Conservation (phyloP, 2,113 vertebrate species). For the Odocoileus virginianus region DNA sequence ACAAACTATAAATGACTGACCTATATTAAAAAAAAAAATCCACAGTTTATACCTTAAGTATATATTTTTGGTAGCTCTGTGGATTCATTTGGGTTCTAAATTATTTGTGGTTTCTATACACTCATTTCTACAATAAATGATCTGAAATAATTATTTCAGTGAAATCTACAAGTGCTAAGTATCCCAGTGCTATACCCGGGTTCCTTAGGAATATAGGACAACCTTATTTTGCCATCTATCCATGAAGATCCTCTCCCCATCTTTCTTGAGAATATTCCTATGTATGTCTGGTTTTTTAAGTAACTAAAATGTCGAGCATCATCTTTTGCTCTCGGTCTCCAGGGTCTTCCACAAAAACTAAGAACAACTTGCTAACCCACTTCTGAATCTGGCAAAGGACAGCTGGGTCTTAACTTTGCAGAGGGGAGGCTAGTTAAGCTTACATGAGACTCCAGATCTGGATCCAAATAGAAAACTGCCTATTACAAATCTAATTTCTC, state of each 20-base stretch:
- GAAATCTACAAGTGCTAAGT: not conserved
- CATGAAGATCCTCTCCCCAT: not conserved
- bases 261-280: not conserved
- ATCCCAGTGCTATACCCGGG: not conserved
- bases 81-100: slow-evolving; percentile 39
- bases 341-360: not conserved
- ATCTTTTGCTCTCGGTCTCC: not conserved
- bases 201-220: not conserved
- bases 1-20: slow-evolving; percentile 53
- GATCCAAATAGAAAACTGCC: slow-evolving; percentile 7
- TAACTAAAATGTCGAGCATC: not conserved
- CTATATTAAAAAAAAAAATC: slow-evolving; percentile 34
- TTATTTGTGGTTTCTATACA: slow-evolving; percentile 45
- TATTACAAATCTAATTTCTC: slow-evolving; percentile 29
- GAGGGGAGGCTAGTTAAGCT: not conserved
- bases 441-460: not conserved
- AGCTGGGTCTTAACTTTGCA: not conserved
- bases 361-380: not conserved
- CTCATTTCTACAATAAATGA: slow-evolving; percentile 26
- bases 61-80: slow-evolving; percentile 56
- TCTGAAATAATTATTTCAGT: slow-evolving; percentile 46
- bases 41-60: slow-evolving; percentile 40
- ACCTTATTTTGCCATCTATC: not conserved
- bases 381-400: not conserved
- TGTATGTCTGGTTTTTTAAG: not conserved